A percentile compares a stretch with the other conserved stretches of the same genome.
Evolutionary conservation across 2,888 invertebrate species (phyloP).

Genomic region (Philopedon plagiatum): DNA sequence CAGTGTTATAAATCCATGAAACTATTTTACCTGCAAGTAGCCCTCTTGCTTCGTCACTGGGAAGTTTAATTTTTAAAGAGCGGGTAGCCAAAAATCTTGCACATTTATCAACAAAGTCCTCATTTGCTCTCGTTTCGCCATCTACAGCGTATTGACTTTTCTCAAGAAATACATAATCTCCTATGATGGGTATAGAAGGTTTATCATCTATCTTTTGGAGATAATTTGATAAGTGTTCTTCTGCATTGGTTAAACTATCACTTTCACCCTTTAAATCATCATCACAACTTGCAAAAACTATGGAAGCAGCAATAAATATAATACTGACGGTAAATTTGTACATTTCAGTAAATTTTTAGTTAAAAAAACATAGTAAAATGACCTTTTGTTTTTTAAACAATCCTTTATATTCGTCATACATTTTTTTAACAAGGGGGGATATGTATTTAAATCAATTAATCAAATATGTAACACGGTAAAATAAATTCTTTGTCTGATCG

Average conservation of each 20-base stretch:
- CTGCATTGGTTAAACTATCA: slow-evolving; percentile 62
- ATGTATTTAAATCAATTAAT: slow-evolving; percentile 49
- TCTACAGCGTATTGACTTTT: slow-evolving; percentile 64
- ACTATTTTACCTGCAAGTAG: slow-evolving; percentile 55
- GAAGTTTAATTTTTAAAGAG: slow-evolving; percentile 68
- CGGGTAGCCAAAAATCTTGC: slow-evolving; percentile 70
- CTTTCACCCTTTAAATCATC: slow-evolving; percentile 52
- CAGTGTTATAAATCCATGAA: slow-evolving; percentile 32
- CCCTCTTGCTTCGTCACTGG: slow-evolving; percentile 64
- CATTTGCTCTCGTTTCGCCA: slow-evolving; percentile 55
- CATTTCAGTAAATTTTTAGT: slow-evolving; percentile 10
- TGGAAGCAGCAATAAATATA: slow-evolving; percentile 13
- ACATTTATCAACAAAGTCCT: slow-evolving; percentile 69
- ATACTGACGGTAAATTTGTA: slow-evolving; percentile 35
- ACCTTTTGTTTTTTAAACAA: slow-evolving; percentile 42
- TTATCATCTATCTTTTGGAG: slow-evolving; percentile 69
- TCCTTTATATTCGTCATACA: slow-evolving; percentile 48
- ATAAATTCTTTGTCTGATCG: slow-evolving; percentile 62
- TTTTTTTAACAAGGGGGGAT: slow-evolving; percentile 54
- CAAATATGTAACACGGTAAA: slow-evolving; percentile 62
- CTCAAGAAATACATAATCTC: slow-evolving; percentile 63
- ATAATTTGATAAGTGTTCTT: slow-evolving; percentile 69
- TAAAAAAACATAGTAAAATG: slow-evolving; percentile 28
- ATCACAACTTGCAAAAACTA: slow-evolving; percentile 32
- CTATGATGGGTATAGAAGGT: slow-evolving; percentile 67